Conservation (phyloP, 2,888 invertebrate species). For the Chrysolina haemoptera region DNA sequence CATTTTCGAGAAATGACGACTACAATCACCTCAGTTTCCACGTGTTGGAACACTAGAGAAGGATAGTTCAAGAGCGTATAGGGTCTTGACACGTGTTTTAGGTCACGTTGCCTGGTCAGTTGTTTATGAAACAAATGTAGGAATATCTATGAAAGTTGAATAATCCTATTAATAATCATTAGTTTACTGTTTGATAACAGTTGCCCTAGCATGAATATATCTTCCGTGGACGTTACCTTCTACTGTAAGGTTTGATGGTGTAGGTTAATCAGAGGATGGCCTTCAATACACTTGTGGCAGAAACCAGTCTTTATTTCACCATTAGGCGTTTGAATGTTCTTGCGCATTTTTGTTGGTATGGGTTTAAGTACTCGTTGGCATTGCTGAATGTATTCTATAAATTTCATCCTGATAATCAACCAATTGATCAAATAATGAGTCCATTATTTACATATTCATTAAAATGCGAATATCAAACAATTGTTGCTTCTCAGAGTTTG, state of each 20-base stretch:
- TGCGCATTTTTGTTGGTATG: slow-evolving; percentile 36
- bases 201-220: slow-evolving; percentile 17
- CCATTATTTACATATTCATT: too few species aligned
- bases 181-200: neutral
- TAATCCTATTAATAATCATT: slow-evolving; percentile 41
- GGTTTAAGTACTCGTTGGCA: neutral
- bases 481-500: neutral
- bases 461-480: neutral
- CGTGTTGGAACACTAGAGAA: slow-evolving; percentile 27
- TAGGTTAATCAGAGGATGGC: slow-evolving; percentile 53
- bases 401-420: neutral
- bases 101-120: slow-evolving; percentile 52
- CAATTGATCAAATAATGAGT: neutral
- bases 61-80: slow-evolving; percentile 26
- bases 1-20: slow-evolving; percentile 39
- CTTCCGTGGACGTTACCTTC: slow-evolving; percentile 6
- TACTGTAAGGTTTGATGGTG: slow-evolving; percentile 28
- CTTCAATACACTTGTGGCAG: slow-evolving; percentile 58
- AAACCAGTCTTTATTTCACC: slow-evolving; percentile 57
- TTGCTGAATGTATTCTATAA: neutral
- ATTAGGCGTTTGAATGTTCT: slow-evolving; percentile 47
- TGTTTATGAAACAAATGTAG: slow-evolving; percentile 34
- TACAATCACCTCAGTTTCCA: slow-evolving; percentile 33
- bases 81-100: slow-evolving; percentile 50
- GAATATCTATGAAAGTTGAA: slow-evolving; percentile 37